Evolutionary conservation across 1,140 invertebrate genomes (phyloP).

Genomic region (Drosophila ananassae): DNA sequence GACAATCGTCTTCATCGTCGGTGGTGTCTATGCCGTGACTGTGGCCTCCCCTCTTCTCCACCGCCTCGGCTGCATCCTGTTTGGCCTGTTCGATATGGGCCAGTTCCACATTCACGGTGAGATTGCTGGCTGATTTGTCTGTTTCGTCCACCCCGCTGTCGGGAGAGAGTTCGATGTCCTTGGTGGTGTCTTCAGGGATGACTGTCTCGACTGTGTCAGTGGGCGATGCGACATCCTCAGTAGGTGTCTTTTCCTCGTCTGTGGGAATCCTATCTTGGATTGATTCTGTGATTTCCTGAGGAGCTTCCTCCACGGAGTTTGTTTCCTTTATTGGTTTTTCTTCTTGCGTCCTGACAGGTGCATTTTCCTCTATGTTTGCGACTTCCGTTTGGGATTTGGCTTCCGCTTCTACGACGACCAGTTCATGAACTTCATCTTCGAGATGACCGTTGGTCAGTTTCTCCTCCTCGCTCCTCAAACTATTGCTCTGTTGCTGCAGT

Average conservation of each 20-base stretch:
- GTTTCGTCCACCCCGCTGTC: conserved; percentile 34
- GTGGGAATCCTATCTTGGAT: conserved; percentile 1
- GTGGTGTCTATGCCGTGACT: conserved; percentile 72
- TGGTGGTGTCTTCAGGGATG: background rate
- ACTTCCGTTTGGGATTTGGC: background rate
- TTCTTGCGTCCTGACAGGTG: conserved; percentile 10
- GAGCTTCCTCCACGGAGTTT: background rate
- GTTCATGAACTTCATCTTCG: conserved; percentile 11
- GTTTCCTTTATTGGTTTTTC: conserved; percentile 6
- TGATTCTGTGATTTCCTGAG: background rate
- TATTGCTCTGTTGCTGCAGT: conserved; percentile 65
- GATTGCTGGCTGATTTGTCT: conserved; percentile 35
- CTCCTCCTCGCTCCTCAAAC: conserved; percentile 29
- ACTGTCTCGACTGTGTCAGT: background rate
- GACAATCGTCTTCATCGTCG: conserved; percentile 84
- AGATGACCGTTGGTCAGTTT: conserved; percentile 47
- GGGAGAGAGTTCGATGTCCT: conserved; percentile 13
- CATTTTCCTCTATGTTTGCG: background rate
- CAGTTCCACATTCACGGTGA: conserved; percentile 44
- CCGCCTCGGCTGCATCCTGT: conserved; percentile 19
- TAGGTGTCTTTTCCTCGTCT: background rate
- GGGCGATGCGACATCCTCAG: conserved; percentile 8
- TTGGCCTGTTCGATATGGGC: conserved; percentile 60
- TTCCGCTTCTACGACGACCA: background rate
- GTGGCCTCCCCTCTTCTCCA: conserved; percentile 29